These are phyloP conservation scores for Eumerus sabulonum DNA, from an alignment of 2,888 invertebrate genomes.

Conservation along the genomic window DNA sequence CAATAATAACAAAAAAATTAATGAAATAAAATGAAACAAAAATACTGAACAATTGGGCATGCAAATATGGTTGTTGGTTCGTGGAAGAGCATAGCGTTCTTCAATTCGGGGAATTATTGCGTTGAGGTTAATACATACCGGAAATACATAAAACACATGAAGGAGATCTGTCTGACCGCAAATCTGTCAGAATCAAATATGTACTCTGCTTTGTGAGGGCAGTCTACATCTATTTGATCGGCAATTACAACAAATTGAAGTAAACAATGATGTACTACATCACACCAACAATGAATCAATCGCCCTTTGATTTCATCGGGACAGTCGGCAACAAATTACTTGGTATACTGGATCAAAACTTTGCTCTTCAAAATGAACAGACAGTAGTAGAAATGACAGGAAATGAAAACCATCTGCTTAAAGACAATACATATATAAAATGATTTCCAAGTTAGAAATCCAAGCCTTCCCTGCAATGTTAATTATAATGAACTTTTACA, in stretches of 20 bases:
- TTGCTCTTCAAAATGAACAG: conserved; percentile 8
- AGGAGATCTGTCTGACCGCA: conserved; percentile 2
- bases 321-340: conserved; percentile 13
- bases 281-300: conserved; percentile 5
- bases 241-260: conserved; percentile 7
- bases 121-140: not conserved
- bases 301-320: conserved; percentile 12
- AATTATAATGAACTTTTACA: conserved; percentile 3
- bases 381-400: conserved; percentile 1
- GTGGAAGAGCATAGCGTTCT: no score
- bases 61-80: no score
- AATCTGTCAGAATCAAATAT: conserved; percentile 11
- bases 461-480: not conserved
- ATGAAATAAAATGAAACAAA: no score
- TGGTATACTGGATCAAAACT: conserved; percentile 8
- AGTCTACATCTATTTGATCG: conserved; percentile 5
- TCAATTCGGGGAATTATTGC: no score
- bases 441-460: no score
- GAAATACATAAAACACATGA: not conserved
- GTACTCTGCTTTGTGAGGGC: conserved; percentile 6
- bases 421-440: no score
- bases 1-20: no score
- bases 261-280: conserved; percentile 3
- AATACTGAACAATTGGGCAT: no score
- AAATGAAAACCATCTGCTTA: not conserved